phyloP scores from a whole-genome alignment of 2,797 vertebrate species.

The Pseudomugil gertrudae region DNA sequence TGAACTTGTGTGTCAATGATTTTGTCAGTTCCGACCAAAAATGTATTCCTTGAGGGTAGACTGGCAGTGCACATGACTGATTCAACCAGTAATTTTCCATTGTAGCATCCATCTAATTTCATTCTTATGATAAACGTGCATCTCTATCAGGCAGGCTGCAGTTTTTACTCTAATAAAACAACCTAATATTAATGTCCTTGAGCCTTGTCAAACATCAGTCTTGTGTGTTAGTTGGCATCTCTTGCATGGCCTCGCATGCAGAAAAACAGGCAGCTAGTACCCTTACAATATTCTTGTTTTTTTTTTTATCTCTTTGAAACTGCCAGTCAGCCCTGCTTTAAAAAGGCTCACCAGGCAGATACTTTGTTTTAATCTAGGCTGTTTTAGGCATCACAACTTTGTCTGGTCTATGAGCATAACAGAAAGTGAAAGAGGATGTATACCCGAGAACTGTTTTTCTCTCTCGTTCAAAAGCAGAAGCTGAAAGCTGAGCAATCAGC shows the following conservation, averaged over 20 bases:
- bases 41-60: constrained; percentile 31
- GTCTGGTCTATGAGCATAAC: constrained; percentile 44
- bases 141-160: constrained; percentile 13
- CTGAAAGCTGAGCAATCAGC: constrained; percentile 54
- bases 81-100: constrained; percentile 44
- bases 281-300: neutral
- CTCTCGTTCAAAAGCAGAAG: constrained; percentile 64
- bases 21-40: neutral
- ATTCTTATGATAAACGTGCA: constrained; percentile 36
- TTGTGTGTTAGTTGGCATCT: neutral
- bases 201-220: neutral
- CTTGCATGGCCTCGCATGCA: neutral
- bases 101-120: constrained; percentile 35
- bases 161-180: constrained; percentile 4
- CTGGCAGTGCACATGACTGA: constrained; percentile 31
- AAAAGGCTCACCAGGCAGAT: neutral
- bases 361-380: constrained; percentile 3
- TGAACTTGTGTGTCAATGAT: constrained; percentile 13
- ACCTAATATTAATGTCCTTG: neutral
- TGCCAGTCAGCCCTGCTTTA: neutral
- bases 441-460: constrained; percentile 38
- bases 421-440: constrained; percentile 73
- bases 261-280: neutral
- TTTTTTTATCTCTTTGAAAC: neutral
- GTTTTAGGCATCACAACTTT: constrained; percentile 9